phyloP scores from a whole-genome alignment of 2,888 invertebrate species.

The Sminthurides aquaticus region DNA sequence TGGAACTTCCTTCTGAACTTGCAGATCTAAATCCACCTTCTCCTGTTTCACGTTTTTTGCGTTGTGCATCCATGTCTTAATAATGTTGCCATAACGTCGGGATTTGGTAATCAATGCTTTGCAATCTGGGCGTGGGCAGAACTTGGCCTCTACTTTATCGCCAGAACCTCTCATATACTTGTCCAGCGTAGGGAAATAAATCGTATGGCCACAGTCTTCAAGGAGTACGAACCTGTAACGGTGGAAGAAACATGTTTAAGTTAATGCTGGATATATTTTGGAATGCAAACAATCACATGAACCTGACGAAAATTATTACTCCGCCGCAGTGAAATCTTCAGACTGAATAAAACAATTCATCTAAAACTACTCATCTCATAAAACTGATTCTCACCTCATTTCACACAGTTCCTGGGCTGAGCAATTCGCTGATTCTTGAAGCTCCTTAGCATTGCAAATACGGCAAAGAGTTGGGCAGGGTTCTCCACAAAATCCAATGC shows the following conservation, averaged over 20 bases:
- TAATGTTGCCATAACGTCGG: constrained; percentile 53
- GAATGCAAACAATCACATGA: neutral
- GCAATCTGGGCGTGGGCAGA: constrained; percentile 58
- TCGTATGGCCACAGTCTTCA: constrained; percentile 45
- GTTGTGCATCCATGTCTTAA: constrained; percentile 48
- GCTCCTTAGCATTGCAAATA: constrained; percentile 50
- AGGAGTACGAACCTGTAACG: constrained; percentile 44
- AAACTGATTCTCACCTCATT: too few relatives aligned
- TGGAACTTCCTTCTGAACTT: too few relatives aligned
- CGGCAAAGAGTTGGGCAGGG: constrained; percentile 58
- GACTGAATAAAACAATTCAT: neutral
- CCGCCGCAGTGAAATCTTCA: neutral
- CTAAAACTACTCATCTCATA: too few relatives aligned
- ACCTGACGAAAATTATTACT: too few relatives aligned
- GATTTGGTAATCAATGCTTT: constrained; percentile 56
- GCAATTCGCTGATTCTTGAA: too few relatives aligned
- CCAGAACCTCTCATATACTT: constrained; percentile 42
- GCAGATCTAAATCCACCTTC: too few relatives aligned
- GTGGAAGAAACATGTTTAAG: too few relatives aligned
- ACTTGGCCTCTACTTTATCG: constrained; percentile 45
- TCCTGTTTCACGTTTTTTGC: constrained; percentile 46
- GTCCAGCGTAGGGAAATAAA: constrained; percentile 48
- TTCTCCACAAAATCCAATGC: constrained; percentile 62
- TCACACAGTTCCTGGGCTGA: too few relatives aligned
- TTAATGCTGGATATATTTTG: too few relatives aligned